Percentiles rank a stretch among this genome's conserved stretches.
Conservation (phyloP, 1,140 invertebrate genomes). For the Drosophila nigromelanica region DNA sequence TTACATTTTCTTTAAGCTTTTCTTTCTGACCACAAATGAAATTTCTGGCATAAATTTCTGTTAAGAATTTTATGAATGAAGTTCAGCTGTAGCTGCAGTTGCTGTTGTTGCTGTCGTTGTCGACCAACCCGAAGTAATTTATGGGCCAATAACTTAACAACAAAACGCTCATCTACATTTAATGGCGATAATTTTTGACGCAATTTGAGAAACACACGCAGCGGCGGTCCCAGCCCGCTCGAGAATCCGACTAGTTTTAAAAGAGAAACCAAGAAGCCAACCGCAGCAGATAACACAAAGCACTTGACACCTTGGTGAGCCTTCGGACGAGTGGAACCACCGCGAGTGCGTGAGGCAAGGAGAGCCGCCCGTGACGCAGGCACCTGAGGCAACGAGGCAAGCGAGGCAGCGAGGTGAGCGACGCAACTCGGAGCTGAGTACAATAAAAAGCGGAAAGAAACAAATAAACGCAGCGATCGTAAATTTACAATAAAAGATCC, state of each 20-base stretch:
- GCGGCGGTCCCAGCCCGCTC: constrained; percentile 20
- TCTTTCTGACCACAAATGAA: constrained; percentile 19
- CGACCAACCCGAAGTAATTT: constrained; percentile 49
- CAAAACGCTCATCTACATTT: constrained; percentile 82
- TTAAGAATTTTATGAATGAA: constrained; percentile 64
- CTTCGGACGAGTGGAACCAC: constrained; percentile 19
- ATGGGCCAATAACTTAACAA: constrained; percentile 79
- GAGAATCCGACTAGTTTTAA: constrained; percentile 37
- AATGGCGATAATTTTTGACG: constrained; percentile 81
- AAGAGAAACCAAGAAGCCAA: constrained; percentile 59
- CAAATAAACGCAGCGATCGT: constrained; percentile 67
- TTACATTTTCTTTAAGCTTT: constrained; percentile 39
- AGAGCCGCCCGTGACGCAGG: background rate
- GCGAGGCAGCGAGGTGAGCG: background rate
- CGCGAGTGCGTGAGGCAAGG: constrained; percentile 34
- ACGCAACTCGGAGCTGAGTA: constrained; percentile 6
- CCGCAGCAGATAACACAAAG: constrained; percentile 68
- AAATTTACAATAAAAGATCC: constrained; percentile 59
- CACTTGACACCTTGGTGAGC: constrained; percentile 71
- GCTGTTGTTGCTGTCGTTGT: constrained; percentile 2
- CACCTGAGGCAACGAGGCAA: constrained; percentile 16
- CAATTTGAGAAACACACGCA: constrained; percentile 73
- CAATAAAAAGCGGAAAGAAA: constrained; percentile 55
- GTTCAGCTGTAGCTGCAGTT: constrained; percentile 1
- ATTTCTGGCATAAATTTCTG: constrained; percentile 33